These are phyloP conservation scores for Stegastes partitus DNA, from an alignment of 2,113 vertebrate genomes.

Conservation along the genomic window DNA sequence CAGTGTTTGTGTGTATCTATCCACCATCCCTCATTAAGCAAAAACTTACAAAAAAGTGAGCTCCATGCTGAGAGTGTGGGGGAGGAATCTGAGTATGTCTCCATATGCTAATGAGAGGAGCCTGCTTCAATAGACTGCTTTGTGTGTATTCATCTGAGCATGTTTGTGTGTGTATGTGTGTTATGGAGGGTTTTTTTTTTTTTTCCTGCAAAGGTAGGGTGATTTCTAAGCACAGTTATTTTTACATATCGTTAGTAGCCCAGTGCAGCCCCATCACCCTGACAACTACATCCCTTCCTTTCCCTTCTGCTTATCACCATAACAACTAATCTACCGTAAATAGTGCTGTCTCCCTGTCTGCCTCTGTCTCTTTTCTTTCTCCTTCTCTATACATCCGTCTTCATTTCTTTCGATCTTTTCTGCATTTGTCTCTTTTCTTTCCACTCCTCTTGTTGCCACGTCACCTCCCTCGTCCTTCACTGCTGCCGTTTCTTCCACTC, in stretches of 20 bases:
- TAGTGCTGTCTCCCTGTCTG: slow-evolving; percentile 61
- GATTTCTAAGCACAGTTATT: slow-evolving; percentile 73
- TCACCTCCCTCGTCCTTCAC: slow-evolving; percentile 53
- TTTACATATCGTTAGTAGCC: slow-evolving; percentile 80
- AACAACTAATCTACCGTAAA: slow-evolving; percentile 83
- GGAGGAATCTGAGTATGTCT: slow-evolving; percentile 71
- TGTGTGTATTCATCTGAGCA: slow-evolving; percentile 46
- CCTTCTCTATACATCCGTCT: slow-evolving; percentile 38
- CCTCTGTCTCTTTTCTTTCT: slow-evolving; percentile 38
- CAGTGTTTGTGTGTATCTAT: slow-evolving; percentile 48
- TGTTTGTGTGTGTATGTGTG: slow-evolving; percentile 45
- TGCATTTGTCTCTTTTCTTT: slow-evolving; percentile 7
- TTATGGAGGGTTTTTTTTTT: slow-evolving; percentile 16
- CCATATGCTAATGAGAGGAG: slow-evolving; percentile 73
- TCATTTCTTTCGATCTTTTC: slow-evolving; percentile 45
- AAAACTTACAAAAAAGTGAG: slow-evolving; percentile 65
- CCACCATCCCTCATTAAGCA: slow-evolving; percentile 65
- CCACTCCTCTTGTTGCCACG: slow-evolving; percentile 49
- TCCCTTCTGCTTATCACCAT: slow-evolving; percentile 80
- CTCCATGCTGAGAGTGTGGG: slow-evolving; percentile 69
- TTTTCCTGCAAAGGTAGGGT: slow-evolving; percentile 60
- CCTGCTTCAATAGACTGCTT: slow-evolving; percentile 62
- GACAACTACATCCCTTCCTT: slow-evolving; percentile 78
- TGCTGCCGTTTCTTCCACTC: slow-evolving; percentile 20
- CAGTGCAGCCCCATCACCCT: slow-evolving; percentile 78